Base-by-base conservation (phyloP, 2,888 invertebrate genomes). In the Troides aeacus region DNA sequence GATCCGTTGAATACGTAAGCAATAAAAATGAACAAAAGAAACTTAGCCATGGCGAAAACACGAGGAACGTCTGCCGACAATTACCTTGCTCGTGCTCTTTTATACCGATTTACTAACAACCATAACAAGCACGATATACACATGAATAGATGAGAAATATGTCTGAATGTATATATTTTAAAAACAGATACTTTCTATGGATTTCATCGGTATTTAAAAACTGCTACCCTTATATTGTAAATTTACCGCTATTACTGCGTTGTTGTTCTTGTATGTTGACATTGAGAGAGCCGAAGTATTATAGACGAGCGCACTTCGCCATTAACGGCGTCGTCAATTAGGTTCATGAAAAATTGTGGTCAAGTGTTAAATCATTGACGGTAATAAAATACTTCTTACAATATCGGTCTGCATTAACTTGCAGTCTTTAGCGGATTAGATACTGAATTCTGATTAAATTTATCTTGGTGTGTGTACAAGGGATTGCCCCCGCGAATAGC, bases 11-110 rank as follows among this genome's bases (percentile, higher is more conserved):
- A n/a, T 62, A 65, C 30, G 50, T 30, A 58, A 62, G n/a, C 30
- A 50, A 58, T 23, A 12, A 62, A 36, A 15, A 53, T 42, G 36
- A 63, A 68, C 24, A 66, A 62, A 65, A 69, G 58, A 58, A 66
- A 69, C 69, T 58, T 69, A 65, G 65, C 46, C 69, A 69, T 69
- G 21, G 42, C 24, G 65, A 62, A 50, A 62, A 24, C 30, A 57
- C 57, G 30, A 66, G 57, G 23, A 58, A 12, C 65, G 65, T 69
- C 69, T 69, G 65, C 21, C 65, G 50, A 8, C 69, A n/a, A 42
- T 53, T 46, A 66, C 66, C 65, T 58, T 36, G 62, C 18, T 65
- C 62, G 65, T 62, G 65, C 62, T n/a, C 58, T 65, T 66, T 36
- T 69, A 71, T 71, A 67, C 21, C 66, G 5, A 62, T 71, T 53